Evolutionary conservation across 1,140 invertebrate species (phyloP), one percentile per base, ranked within the genome.

Genomic region (Heterodera carotae): DNA sequence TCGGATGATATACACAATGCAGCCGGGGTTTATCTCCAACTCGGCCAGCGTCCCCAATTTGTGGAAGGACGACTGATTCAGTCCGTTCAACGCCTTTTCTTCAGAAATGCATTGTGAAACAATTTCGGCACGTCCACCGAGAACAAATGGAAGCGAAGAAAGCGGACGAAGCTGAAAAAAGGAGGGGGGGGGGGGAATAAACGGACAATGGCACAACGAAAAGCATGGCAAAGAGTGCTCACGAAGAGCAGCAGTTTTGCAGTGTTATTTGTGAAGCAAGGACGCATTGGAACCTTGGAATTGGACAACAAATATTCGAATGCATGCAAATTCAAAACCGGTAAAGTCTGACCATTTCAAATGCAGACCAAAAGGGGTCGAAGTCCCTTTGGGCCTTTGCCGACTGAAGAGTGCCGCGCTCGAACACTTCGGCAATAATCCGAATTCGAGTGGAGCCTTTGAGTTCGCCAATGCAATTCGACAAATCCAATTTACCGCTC

Each of bases 31-130:
- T 36, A 34, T 34, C 36, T 74, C 64, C 12, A 74, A 43, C 27
- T 74, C 72, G 27, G 72, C 43, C 36, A 74, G 36, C 6, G 72
- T 74, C 27, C 72, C 72, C 72, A 74, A 34, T n/a, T 56, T 34
- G 27, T 62, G 56, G 64, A 74, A 56, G 59, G 59, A 62, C 34
- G 72, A 74, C 2, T 74, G 72, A 10, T 74, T 74, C 25, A 74
- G 72, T 27, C 72, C 72, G 53, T 74, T 74, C 39, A 56, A 7
- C 36, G 72, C 43, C 7, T 39, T 59, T 7, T 74, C 72, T 34
- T 74, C 72, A 4, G 72, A 74, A 33, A 74, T 74, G 29, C 72
- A 74, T 34, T 74, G 72, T 3, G 33, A 34, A 5, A 31, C 59
- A 29, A 74, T 39, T 62, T 74, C 48, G 27, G 43, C 72, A 59